Percentiles rank a stretch among this genome's conserved stretches.
Conservation (phyloP, 2,888 invertebrate species). For the Euclidia mi region DNA sequence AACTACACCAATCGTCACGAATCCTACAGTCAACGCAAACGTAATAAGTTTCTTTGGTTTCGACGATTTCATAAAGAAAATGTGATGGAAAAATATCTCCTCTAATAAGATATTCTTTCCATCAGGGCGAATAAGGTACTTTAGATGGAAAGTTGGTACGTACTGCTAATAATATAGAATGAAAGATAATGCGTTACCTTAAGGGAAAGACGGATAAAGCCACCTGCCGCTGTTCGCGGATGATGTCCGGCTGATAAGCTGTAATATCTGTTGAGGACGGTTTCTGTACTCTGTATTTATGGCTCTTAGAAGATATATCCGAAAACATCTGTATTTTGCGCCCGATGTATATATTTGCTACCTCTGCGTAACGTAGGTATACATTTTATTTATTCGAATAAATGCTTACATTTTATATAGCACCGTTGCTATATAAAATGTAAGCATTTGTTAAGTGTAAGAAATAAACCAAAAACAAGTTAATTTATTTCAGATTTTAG, state of each 20-base stretch:
- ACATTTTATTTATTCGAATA: no score
- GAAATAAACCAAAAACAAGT: no score
- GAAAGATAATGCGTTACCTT: slow-evolving; percentile 32
- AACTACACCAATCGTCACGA: background rate
- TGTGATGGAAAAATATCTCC: slow-evolving; percentile 26
- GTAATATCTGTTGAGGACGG: background rate
- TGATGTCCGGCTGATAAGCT: background rate
- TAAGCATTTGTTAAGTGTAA: no score
- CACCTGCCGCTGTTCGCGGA: background rate
- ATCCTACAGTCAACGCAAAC: background rate
- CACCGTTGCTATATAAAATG: no score
- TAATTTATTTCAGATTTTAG: no score
- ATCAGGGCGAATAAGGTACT: slow-evolving; percentile 31
- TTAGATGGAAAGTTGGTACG: slow-evolving; percentile 21
- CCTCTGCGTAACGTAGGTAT: no score
- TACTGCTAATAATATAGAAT: slow-evolving; percentile 26
- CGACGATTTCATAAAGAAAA: slow-evolving; percentile 7
- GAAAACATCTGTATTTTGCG: background rate
- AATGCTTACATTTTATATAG: no score
- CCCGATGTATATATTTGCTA: no score
- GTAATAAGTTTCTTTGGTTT: slow-evolving; percentile 6
- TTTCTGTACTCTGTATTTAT: background rate
- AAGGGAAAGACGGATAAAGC: slow-evolving; percentile 30
- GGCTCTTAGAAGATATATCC: background rate
- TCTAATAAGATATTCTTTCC: slow-evolving; percentile 29